These are phyloP conservation scores for Falcaria lacertinaria DNA, from an alignment of 2,888 invertebrate species.

Conservation along the genomic window DNA sequence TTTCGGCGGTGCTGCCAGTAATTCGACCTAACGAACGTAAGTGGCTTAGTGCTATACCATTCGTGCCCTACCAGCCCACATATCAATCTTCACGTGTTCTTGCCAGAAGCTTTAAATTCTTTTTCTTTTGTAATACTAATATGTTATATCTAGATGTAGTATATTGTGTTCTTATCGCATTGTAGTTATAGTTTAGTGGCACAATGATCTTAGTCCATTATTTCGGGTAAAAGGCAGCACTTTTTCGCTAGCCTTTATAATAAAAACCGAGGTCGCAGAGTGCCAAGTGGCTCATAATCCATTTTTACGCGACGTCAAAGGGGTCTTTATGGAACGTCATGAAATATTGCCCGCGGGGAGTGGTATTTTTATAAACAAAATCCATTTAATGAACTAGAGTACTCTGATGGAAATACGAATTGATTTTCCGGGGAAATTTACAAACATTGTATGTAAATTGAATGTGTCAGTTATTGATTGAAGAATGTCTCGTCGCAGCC, in stretches of 20 bases:
- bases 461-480: neutral
- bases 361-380: neutral
- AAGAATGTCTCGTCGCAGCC: neutral
- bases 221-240: slow-evolving; percentile 14
- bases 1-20: slow-evolving; percentile 21
- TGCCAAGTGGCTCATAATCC: slow-evolving; percentile 13
- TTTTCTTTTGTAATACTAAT: too few relatives aligned
- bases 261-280: slow-evolving; percentile 16
- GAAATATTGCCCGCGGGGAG: slow-evolving; percentile 4
- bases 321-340: slow-evolving; percentile 9
- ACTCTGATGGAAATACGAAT: neutral
- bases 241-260: slow-evolving; percentile 16
- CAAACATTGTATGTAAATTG: too few relatives aligned
- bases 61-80: too few relatives aligned
- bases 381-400: neutral
- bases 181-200: slow-evolving; percentile 8
- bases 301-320: slow-evolving; percentile 11
- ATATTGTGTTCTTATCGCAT: too few relatives aligned
- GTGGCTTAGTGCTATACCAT: neutral
- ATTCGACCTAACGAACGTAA: slow-evolving; percentile 8
- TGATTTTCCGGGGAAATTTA: too few relatives aligned
- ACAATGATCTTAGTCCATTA: neutral
- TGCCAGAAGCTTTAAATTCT: too few relatives aligned
- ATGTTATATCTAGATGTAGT: too few relatives aligned
- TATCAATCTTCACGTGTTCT: too few relatives aligned